These are phyloP conservation scores for Aphidius ervi DNA, from an alignment of 1,140 invertebrate genomes.

Conservation along the genomic window DNA sequence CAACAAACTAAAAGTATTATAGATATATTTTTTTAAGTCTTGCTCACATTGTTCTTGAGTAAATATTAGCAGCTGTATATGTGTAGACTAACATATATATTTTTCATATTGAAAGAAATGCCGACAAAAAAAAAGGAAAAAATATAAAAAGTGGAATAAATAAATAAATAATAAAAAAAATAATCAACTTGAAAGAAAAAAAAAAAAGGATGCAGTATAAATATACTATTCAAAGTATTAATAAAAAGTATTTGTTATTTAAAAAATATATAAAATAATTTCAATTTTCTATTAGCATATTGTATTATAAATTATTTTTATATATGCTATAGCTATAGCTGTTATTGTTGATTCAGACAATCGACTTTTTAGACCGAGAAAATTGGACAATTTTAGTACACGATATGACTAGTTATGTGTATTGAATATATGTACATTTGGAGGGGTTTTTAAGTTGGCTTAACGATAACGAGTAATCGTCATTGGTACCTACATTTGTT, in stretches of 20 bases:
- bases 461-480: constrained; percentile 31
- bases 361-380: too few relatives aligned
- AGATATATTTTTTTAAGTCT: not conserved
- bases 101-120: constrained; percentile 14
- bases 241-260: too few relatives aligned
- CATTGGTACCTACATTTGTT: constrained; percentile 25
- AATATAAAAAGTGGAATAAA: not conserved
- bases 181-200: not conserved
- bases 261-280: too few relatives aligned
- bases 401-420: not conserved
- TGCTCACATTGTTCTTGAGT: constrained; percentile 34
- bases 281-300: not conserved
- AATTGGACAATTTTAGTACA: not conserved
- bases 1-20: too few relatives aligned
- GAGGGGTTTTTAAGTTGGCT: not conserved
- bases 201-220: not conserved
- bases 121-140: constrained; percentile 1
- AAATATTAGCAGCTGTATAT: constrained; percentile 36
- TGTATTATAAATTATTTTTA: too few relatives aligned
- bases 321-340: too few relatives aligned
- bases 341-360: too few relatives aligned
- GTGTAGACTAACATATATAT: constrained; percentile 1
- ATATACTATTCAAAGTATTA: too few relatives aligned
- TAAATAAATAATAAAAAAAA: not conserved
- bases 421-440: too few relatives aligned